Evolutionary conservation across 2,113 vertebrate species (phyloP).

Genomic region (Nettapus auritus): DNA sequence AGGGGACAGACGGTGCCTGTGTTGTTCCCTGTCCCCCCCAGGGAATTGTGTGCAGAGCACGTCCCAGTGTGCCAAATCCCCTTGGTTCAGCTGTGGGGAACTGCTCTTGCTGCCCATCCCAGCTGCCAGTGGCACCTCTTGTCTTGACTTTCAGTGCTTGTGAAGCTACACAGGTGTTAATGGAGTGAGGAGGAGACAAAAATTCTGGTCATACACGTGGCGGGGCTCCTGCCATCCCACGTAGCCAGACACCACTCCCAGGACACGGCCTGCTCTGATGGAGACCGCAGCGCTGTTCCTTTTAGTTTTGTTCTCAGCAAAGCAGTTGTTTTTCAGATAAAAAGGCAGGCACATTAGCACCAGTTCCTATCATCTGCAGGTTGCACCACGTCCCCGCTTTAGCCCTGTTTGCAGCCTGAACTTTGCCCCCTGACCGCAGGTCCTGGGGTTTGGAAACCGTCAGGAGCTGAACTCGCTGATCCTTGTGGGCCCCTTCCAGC

Average conservation of each 20-base stretch:
- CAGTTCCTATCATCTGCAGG: neutral
- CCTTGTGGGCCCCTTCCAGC: too few relatives aligned
- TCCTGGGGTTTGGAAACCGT: fast-evolving
- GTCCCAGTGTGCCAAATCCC: too few relatives aligned
- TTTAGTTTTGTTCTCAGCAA: conserved; percentile 29
- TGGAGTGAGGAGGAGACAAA: conserved; percentile 77
- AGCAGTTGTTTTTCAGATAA: neutral
- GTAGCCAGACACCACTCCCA: conserved; percentile 53
- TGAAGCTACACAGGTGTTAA: conserved; percentile 65
- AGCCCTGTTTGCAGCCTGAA: neutral
- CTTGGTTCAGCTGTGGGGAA: conserved; percentile 54
- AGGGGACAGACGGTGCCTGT: neutral
- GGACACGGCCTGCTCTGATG: conserved; percentile 43
- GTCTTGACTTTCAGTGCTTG: conserved; percentile 50
- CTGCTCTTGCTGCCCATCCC: conserved; percentile 21
- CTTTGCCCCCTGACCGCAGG: neutral
- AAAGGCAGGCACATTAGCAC: neutral
- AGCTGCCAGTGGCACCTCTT: conserved; percentile 55
- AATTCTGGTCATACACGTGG: conserved; percentile 72
- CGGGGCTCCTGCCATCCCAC: conserved; percentile 58
- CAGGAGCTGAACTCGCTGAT: too few relatives aligned
- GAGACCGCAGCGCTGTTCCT: conserved; percentile 30
- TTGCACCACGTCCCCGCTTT: fast-evolving
- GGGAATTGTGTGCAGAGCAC: too few relatives aligned
- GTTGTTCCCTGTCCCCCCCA: neutral